Evolutionary conservation across 2,113 vertebrate genomes (phyloP), one percentile per base, ranked within the genome.

Genomic region (Sisor rabdophorus): DNA sequence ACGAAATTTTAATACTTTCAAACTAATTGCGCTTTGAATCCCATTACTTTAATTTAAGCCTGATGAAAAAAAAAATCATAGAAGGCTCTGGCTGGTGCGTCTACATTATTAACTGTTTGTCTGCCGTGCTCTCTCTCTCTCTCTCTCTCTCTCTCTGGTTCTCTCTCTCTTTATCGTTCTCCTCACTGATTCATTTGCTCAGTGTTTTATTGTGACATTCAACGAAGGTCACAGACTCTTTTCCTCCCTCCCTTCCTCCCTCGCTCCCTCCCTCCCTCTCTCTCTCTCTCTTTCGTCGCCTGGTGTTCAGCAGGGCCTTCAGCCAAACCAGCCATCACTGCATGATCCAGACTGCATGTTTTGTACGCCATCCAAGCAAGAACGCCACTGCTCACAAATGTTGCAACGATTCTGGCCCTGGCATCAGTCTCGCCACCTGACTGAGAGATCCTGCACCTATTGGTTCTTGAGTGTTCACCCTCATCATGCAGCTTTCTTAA

Each of bases 21-120:
- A 70, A 79, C 84, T 85, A 83, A 85, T 83, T 83, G 75, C 53
- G 61, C 67, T 81, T 83, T 77, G 81, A 81, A 77, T 76, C 77
- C 78, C 77, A 80, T 78, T 75, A 72, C 61, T 77, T 81, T 76
- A 73, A 77, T 75, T 77, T 61, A 52, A 73, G 58, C 48, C 17
- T 30, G 32, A 56, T 58, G 58, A 74, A 67, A 79, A 77, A 73
- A 75, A 55, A 72, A 77, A 81, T 73, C 28, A 40, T 73, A 77
- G 70, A 77, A 79, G 65, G 73, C 32, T 20, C 26, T 36, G 71
- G 54, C 71, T 47, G n/a, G 44, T n/a, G 68, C 22, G 12, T 17
- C 56, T 63, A 47, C 20, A 30, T 77, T 72, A 73, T 79, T 81
- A 81, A 68, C 40, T 16, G 64, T 20, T 65, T n/a, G 73, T 22